Conservation (phyloP, 2,888 invertebrate species). For the Nebria brevicollis region DNA sequence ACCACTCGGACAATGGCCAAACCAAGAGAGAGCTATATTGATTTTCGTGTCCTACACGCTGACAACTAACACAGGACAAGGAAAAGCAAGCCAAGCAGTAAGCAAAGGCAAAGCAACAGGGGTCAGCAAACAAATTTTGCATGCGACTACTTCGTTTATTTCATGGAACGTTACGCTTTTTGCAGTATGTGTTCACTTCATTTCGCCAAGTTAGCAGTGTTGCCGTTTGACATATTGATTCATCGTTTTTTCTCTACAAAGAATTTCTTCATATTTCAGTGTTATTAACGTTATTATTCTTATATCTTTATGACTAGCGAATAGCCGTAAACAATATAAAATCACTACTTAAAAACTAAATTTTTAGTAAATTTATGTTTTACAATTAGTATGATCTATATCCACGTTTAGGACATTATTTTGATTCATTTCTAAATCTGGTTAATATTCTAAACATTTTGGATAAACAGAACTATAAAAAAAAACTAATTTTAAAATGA, state of each 20-base stretch:
- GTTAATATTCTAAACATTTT: too few relatives aligned
- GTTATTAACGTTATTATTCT: background rate
- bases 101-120: background rate
- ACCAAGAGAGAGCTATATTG: background rate
- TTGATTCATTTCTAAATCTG: too few relatives aligned
- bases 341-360: too few relatives aligned
- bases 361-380: too few relatives aligned
- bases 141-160: background rate
- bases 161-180: background rate
- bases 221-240: constrained; percentile 14
- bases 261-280: background rate
- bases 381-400: too few relatives aligned
- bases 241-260: background rate
- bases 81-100: background rate
- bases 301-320: background rate
- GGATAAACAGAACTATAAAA: too few relatives aligned
- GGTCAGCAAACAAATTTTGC: background rate
- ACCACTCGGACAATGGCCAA: constrained; percentile 1
- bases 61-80: background rate
- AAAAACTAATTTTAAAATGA: too few relatives aligned
- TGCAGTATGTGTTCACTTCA: constrained; percentile 7
- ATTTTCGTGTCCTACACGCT: background rate
- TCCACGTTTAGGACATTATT: too few relatives aligned
- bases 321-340: too few relatives aligned
- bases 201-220: constrained; percentile 3